Evolutionary conservation across 2,888 invertebrate genomes (phyloP).

Genomic region (Cryptocheilus praepositus): DNA sequence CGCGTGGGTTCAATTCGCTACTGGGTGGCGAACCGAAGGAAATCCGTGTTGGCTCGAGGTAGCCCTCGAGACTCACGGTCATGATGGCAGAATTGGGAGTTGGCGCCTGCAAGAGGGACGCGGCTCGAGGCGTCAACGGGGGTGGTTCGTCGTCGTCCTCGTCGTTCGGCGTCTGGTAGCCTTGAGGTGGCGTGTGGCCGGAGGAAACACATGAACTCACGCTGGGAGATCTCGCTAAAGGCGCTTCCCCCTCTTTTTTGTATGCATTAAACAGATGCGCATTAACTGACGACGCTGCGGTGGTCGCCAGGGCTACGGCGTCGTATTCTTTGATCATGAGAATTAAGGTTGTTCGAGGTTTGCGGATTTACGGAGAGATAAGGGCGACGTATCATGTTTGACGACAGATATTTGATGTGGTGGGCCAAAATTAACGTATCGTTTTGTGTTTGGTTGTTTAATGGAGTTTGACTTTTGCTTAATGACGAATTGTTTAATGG

Average conservation of each 20-base stretch:
- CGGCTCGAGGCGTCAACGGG: constrained; percentile 77
- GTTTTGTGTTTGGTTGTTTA: too few relatives aligned
- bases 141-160: constrained; percentile 75
- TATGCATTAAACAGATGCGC: constrained; percentile 38
- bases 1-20: constrained; percentile 82
- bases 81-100: constrained; percentile 90
- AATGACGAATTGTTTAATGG: too few relatives aligned
- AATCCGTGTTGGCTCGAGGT: constrained; percentile 88
- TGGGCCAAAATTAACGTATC: too few relatives aligned
- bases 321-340: too few relatives aligned
- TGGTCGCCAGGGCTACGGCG: too few relatives aligned
- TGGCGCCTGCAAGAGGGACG: constrained; percentile 79
- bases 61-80: constrained; percentile 90
- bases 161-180: constrained; percentile 88
- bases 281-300: too few relatives aligned
- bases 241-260: constrained; percentile 71
- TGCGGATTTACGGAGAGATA: too few relatives aligned
- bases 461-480: too few relatives aligned
- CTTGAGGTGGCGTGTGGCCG: constrained; percentile 80
- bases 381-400: too few relatives aligned
- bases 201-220: constrained; percentile 80
- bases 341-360: too few relatives aligned
- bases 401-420: too few relatives aligned
- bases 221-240: constrained; percentile 78
- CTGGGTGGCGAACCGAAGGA: constrained; percentile 88